Conservation (phyloP, 2,113 vertebrate genomes). For the Xiphias gladius region DNA sequence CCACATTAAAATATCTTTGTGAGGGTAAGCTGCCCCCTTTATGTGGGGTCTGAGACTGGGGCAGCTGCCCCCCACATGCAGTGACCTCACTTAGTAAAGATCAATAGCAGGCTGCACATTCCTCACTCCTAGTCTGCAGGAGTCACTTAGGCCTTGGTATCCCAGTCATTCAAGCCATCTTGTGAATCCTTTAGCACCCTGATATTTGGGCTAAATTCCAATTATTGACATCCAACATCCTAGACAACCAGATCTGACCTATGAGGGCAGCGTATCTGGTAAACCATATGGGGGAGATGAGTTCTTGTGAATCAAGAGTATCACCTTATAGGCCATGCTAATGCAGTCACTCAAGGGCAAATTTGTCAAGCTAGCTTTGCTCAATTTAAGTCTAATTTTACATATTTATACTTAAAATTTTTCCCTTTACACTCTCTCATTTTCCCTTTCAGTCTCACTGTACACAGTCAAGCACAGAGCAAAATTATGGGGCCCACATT, state of each 20-base stretch:
- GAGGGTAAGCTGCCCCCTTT: slow-evolving; percentile 44
- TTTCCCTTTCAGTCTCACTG: slow-evolving; percentile 31
- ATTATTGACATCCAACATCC: slow-evolving; percentile 68
- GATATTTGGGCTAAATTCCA: slow-evolving; percentile 79
- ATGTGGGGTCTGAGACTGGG: slow-evolving; percentile 61
- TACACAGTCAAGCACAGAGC: slow-evolving; percentile 11
- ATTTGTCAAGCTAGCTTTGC: slow-evolving; percentile 43
- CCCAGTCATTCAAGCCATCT: slow-evolving; percentile 73
- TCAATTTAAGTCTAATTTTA: slow-evolving; percentile 26
- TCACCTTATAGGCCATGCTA: slow-evolving; percentile 25
- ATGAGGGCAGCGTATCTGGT: slow-evolving; percentile 55
- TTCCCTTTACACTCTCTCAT: not conserved
- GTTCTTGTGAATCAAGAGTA: slow-evolving; percentile 70
- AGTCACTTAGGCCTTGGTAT: slow-evolving; percentile 76
- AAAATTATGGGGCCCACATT: slow-evolving; percentile 62
- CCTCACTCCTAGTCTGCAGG: slow-evolving; percentile 61
- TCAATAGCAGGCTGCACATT: slow-evolving; percentile 80
- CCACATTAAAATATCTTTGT: slow-evolving; percentile 59
- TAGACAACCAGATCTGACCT: slow-evolving; percentile 79
- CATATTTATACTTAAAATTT: slow-evolving; percentile 38
- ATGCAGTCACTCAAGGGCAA: slow-evolving; percentile 47
- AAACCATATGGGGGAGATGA: slow-evolving; percentile 65
- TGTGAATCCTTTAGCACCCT: slow-evolving; percentile 58
- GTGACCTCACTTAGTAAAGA: slow-evolving; percentile 77
- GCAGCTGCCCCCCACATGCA: slow-evolving; percentile 62